Evolutionary conservation across 2,888 invertebrate genomes (phyloP).

Genomic region (Acleris holmiana): DNA sequence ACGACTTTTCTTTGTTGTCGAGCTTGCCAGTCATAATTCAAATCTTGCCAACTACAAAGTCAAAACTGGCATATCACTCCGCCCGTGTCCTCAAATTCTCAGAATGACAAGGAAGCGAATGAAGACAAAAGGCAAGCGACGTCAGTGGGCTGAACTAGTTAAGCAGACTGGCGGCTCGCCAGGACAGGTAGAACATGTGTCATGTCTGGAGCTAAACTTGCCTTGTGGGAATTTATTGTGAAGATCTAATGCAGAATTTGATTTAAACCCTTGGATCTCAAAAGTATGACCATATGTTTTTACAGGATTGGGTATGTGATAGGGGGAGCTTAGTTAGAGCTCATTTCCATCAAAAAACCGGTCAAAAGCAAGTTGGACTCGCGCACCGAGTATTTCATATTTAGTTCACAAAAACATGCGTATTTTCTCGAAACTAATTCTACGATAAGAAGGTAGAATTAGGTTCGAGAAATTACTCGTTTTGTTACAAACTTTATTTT

Average conservation of each 20-base stretch:
- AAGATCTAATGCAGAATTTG: not conserved
- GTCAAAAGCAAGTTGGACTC: no score
- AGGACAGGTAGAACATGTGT: conserved; percentile 30
- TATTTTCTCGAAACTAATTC: no score
- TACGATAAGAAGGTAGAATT: no score
- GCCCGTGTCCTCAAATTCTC: conserved; percentile 23
- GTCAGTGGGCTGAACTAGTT: conserved; percentile 26
- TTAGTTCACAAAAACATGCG: no score
- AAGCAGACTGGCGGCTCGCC: conserved; percentile 25
- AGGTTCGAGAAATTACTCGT: no score
- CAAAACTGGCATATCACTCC: conserved; percentile 11
- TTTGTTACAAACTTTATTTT: no score
- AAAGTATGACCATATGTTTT: no score
- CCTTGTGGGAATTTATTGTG: not conserved
- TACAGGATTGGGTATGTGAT: no score
- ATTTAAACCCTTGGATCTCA: no score
- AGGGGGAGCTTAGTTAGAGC: no score
- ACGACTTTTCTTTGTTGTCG: not conserved
- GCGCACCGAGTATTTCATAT: no score
- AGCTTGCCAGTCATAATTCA: not conserved
- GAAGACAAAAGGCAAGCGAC: conserved; percentile 31
- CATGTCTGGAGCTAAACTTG: conserved; percentile 13
- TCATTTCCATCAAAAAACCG: no score
- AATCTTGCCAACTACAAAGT: not conserved
- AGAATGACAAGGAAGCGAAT: conserved; percentile 17